These are phyloP conservation scores for Pseudochirops corinnae DNA, from an alignment of 2,797 vertebrate species.

Conservation along the genomic window DNA sequence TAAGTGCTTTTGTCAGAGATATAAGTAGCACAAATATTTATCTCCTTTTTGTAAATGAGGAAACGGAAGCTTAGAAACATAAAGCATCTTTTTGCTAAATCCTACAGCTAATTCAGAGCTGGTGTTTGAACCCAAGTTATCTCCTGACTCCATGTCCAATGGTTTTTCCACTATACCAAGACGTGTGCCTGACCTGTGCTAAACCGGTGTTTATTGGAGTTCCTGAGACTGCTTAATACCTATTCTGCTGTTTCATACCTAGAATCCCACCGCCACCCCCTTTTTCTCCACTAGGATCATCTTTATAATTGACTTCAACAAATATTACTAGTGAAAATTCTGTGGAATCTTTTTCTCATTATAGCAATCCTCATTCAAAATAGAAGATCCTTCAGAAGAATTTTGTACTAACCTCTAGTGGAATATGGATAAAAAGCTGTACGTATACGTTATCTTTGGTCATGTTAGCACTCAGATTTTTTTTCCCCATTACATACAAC, in stretches of 20 bases:
- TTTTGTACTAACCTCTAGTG: not conserved
- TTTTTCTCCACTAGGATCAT: not conserved
- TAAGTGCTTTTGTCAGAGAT: not conserved
- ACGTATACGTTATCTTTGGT: not conserved
- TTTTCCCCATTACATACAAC: not conserved
- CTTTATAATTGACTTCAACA: not conserved
- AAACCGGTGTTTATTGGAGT: conserved; percentile 40
- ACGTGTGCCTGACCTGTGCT: conserved; percentile 33
- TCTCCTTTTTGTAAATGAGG: not conserved
- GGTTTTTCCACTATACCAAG: not conserved
- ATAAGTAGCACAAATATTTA: not conserved
- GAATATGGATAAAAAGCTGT: not conserved
- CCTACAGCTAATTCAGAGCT: not conserved
- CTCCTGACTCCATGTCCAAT: not conserved
- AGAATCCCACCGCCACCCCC: conserved; percentile 15
- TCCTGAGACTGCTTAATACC: conserved; percentile 46
- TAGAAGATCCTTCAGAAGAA: not conserved
- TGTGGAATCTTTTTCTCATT: not conserved
- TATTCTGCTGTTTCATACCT: conserved; percentile 47
- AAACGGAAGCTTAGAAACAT: not conserved
- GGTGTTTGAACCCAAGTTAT: not conserved
- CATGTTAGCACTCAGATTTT: not conserved
- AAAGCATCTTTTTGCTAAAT: not conserved
- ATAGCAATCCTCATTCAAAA: not conserved
- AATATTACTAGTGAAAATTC: not conserved